These are phyloP conservation scores for Tolmerus cingulatus DNA, from an alignment of 2,888 invertebrate genomes.

Conservation along the genomic window DNA sequence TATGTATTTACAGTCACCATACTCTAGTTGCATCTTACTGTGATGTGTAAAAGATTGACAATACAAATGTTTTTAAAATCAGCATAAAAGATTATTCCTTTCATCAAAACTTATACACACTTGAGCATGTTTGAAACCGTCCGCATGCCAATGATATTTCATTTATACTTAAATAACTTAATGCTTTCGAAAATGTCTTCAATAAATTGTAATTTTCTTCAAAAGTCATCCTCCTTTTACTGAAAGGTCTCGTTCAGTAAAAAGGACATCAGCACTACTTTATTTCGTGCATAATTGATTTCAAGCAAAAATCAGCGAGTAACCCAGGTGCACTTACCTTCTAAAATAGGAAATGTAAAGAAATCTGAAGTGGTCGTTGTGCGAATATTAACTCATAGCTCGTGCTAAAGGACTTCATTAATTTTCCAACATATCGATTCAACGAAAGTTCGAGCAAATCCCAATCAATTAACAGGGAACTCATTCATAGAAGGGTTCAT, in stretches of 20 bases:
- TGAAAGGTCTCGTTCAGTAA: neutral
- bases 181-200: neutral
- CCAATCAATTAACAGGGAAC: neutral
- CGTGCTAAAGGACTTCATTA: constrained; percentile 8
- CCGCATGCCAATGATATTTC: too few relatives aligned
- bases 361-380: neutral
- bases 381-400: constrained; percentile 15
- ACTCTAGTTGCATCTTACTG: too few relatives aligned
- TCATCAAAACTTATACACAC: too few relatives aligned
- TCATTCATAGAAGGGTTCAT: constrained; percentile 36
- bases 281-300: neutral
- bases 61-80: too few relatives aligned
- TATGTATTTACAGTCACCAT: too few relatives aligned
- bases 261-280: neutral
- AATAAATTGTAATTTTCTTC: neutral
- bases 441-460: constrained; percentile 4
- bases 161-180: too few relatives aligned
- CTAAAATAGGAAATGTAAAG: neutral
- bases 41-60: too few relatives aligned
- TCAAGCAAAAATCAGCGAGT: neutral
- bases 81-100: too few relatives aligned
- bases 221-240: neutral
- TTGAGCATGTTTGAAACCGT: too few relatives aligned
- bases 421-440: neutral
- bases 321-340: neutral